Evolutionary conservation across 2,888 invertebrate species (phyloP), one percentile per base, ranked within the genome.

Genomic region (Esperia sulphurella): DNA sequence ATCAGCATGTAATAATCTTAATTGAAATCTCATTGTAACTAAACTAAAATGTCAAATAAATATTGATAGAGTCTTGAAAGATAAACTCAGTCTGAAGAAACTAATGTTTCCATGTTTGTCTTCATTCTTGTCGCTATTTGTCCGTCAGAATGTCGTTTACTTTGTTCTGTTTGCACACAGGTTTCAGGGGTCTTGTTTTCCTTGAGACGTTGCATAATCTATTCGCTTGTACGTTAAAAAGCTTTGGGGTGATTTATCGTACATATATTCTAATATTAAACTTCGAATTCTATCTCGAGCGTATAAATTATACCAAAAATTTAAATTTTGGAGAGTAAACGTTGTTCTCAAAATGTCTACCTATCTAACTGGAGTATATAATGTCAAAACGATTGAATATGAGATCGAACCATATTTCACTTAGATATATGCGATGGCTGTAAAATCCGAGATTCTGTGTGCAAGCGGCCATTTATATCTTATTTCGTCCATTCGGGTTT

Each of bases 401-500:
- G 63, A 69, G 68, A 74, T 68, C 61, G 63, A 58, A 53, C 63
- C 61, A 76, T 78, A 82, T 77, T 78, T 79, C 76, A 75, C 71
- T 75, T 68, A 67, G 65, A 77, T 73, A 71, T 75, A 75, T 61
- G 70, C 73, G 66, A 71, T 68, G 66, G 75, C 68, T 70, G 75
- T 82, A 79, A 80, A 83, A 79, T 72, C 73, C 69, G 67, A 75
- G 77, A 75, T 75, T 75, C 68, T 68, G 61, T 68, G 73, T 73
- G 71, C 71, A 72, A 70, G 68, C 63, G 71, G 61, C 73, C 74
- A 74, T 79, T 77, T 75, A 80, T 77, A 79, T 80, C 75, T 77
- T 81, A 78, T 79, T 78, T 77, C 75, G 74, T 74, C 77, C 76
- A 73, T 78, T 78, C 68, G 63, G 68, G 76, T 80, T 46, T 82